Evolutionary conservation across 2,113 vertebrate species (phyloP).

Genomic region (Murina feae): DNA sequence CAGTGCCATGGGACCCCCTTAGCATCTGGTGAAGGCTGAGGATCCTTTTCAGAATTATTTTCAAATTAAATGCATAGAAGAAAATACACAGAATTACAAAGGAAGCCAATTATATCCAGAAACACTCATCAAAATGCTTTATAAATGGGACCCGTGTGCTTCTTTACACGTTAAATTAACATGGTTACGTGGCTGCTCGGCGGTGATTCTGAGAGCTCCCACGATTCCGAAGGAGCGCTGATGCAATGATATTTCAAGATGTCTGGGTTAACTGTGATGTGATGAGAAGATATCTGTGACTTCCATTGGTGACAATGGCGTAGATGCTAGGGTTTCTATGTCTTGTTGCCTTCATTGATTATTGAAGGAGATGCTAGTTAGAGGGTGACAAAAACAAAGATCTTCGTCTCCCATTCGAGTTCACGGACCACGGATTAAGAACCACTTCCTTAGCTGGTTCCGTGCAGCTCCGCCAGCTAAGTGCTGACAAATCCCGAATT

Average conservation of each 20-base stretch:
- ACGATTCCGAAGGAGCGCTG: accelerated
- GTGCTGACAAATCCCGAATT: background rate
- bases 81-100: background rate
- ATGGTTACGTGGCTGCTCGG: no score
- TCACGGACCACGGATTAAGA: background rate
- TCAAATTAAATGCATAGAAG: background rate
- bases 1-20: background rate
- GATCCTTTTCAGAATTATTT: background rate
- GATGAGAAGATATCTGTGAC: background rate
- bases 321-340: background rate
- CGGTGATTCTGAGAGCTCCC: background rate
- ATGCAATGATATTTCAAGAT: background rate
- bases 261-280: background rate
- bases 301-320: background rate
- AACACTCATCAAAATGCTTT: no score
- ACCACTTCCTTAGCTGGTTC: background rate
- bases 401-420: background rate
- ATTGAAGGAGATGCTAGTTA: background rate
- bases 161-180: background rate
- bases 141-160: accelerated
- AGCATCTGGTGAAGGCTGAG: background rate
- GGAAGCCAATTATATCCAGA: background rate
- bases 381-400: background rate
- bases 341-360: background rate
- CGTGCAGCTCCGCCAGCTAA: no score